Conservation (phyloP, 2,888 invertebrate genomes). For the Andricus curvator region DNA sequence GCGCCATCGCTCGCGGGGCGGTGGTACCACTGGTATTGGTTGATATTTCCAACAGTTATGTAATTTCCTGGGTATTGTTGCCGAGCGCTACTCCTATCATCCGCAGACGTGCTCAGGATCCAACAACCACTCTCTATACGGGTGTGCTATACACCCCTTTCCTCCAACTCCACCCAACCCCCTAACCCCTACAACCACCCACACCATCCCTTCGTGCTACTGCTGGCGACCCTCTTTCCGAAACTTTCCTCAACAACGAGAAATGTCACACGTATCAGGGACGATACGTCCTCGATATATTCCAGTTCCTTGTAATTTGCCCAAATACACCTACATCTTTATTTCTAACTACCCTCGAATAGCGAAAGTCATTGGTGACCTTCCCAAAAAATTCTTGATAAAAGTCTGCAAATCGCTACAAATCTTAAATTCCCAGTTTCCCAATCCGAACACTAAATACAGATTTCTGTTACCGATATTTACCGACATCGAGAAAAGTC, state of each 20-base stretch:
- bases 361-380: neutral
- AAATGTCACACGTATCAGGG: conserved; percentile 61
- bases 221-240: conserved; percentile 54
- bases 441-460: too few relatives aligned
- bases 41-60: conserved; percentile 79
- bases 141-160: conserved; percentile 21
- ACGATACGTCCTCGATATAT: conserved; percentile 45
- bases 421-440: neutral
- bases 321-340: neutral
- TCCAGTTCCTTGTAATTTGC: conserved; percentile 35
- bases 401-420: neutral
- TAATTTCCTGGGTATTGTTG: conserved; percentile 78
- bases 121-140: conserved; percentile 53
- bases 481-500: too few relatives aligned
- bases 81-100: conserved; percentile 72
- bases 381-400: neutral
- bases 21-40: conserved; percentile 72
- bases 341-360: neutral
- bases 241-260: conserved; percentile 61
- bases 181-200: neutral
- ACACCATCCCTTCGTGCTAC: conserved; percentile 17
- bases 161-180: neutral
- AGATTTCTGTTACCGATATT: too few relatives aligned
- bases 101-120: conserved; percentile 71
- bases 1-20: conserved; percentile 63